These are phyloP conservation scores for Deilephila elpenor DNA, from an alignment of 2,888 invertebrate species.

Conservation along the genomic window DNA sequence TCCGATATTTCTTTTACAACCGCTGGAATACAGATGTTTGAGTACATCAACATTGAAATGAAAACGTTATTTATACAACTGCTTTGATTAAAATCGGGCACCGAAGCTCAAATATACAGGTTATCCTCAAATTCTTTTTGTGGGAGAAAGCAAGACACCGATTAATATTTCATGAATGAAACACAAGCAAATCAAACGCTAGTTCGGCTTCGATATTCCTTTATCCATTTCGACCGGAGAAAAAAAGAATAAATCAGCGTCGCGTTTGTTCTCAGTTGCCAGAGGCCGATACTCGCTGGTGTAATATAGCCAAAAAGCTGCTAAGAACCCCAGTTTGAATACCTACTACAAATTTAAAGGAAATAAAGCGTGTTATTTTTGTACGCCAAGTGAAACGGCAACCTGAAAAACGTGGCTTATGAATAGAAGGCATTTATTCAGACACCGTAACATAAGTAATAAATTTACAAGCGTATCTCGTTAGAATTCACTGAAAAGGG, in stretches of 20 bases:
- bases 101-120: neutral
- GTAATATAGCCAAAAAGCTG: constrained; percentile 19
- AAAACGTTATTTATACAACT: neutral
- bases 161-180: constrained; percentile 66
- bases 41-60: neutral
- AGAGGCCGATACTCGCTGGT: constrained; percentile 9
- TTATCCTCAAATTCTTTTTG: neutral
- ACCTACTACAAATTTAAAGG: constrained; percentile 7
- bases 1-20: constrained; percentile 2
- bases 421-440: constrained; percentile 49
- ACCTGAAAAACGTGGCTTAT: constrained; percentile 35
- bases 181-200: constrained; percentile 59
- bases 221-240: constrained; percentile 49
- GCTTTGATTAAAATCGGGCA: neutral
- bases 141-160: constrained; percentile 32
- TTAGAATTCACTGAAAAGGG: constrained; percentile 49
- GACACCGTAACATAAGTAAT: constrained; percentile 45
- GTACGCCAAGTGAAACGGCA: constrained; percentile 4
- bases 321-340: neutral
- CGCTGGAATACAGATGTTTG: neutral
- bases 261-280: constrained; percentile 28
- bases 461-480: constrained; percentile 50
- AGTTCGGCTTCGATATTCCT: constrained; percentile 55
- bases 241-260: constrained; percentile 57
- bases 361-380: constrained; percentile 30